Conservation (phyloP, 2,888 invertebrate species). For the Crepidodera aurea region DNA sequence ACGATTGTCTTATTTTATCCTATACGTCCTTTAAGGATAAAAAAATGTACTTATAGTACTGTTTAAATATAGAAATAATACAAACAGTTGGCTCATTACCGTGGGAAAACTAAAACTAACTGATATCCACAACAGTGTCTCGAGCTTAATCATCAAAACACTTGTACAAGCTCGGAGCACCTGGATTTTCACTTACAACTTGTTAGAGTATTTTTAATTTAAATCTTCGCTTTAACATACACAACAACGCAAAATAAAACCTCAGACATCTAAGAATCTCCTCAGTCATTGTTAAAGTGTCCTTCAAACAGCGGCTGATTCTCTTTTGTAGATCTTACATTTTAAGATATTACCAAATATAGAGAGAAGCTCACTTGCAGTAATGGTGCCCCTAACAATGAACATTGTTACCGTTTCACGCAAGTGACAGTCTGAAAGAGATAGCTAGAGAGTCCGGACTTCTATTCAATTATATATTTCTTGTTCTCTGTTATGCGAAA, state of each 20-base stretch:
- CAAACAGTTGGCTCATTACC: not conserved
- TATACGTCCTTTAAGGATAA: too few relatives aligned
- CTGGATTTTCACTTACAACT: not conserved
- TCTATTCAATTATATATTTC: slow-evolving; percentile 28
- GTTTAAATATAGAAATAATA: too few relatives aligned
- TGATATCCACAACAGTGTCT: not conserved
- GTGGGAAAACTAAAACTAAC: not conserved
- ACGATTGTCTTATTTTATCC: too few relatives aligned
- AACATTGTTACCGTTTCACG: slow-evolving; percentile 33
- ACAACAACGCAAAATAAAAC: not conserved
- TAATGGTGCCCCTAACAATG: slow-evolving; percentile 36
- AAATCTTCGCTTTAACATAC: slow-evolving; percentile 5
- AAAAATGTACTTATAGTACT: too few relatives aligned
- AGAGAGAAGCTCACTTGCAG: slow-evolving; percentile 21
- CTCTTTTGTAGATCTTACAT: slow-evolving; percentile 24
- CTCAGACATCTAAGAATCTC: slow-evolving; percentile 21
- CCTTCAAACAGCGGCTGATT: slow-evolving; percentile 22
- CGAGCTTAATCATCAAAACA: not conserved
- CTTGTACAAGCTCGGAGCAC: not conserved
- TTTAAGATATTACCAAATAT: slow-evolving; percentile 33
- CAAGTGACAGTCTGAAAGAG: slow-evolving; percentile 23
- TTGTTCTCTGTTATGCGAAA: slow-evolving; percentile 9
- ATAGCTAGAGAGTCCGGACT: slow-evolving; percentile 4
- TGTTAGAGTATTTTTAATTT: slow-evolving; percentile 4
- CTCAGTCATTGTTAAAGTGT: slow-evolving; percentile 3